Evolutionary conservation across 2,888 invertebrate genomes (phyloP), one percentile per base, ranked within the genome.

Genomic region (Watsonalla binaria): DNA sequence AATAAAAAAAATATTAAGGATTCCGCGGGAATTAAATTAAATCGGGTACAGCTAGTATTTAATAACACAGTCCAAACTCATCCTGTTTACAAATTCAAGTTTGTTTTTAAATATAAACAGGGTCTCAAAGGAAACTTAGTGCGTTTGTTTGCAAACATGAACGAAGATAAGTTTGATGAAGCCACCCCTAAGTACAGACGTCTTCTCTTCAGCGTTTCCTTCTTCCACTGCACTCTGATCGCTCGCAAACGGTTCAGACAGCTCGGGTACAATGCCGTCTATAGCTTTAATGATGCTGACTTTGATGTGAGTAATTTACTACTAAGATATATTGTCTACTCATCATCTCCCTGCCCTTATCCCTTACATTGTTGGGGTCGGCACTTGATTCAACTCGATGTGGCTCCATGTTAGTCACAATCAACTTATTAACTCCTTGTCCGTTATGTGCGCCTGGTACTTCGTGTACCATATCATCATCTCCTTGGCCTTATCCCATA

Each of bases 251-350:
- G 97, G 74, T 97, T 97, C 86, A 93, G 96, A 51, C 95, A 96
- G 83, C 92, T 97, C 35, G 97, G 97, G 0, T 97, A 97, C 95
- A 97, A 97, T 78, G 95, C 96, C 5, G 90, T 95, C 42, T 97
- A 97, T 74, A 96, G 96, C 82, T 97, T 97, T 79, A 97, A 97
- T 70, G 97, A 97, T 80, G 95, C 97, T 0, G 97, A 97, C 80
- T 97, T 97, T 85, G 96, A 96, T 86, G 96, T 96, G 66, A 82
- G 80, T 70, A 24, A n/a, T n/a, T n/a, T n/a, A n/a, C n/a, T n/a
- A n/a, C n/a, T n/a, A n/a, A n/a, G n/a, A n/a, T n/a, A n/a, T n/a
- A n/a, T n/a, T n/a, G n/a, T n/a, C n/a, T n/a, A n/a, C n/a, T n/a
- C n/a, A n/a, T n/a, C n/a, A n/a, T n/a, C n/a, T n/a, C n/a, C n/a